Evolutionary conservation across 2,113 vertebrate species (phyloP).

Genomic region (Sigmodon hispidus): DNA sequence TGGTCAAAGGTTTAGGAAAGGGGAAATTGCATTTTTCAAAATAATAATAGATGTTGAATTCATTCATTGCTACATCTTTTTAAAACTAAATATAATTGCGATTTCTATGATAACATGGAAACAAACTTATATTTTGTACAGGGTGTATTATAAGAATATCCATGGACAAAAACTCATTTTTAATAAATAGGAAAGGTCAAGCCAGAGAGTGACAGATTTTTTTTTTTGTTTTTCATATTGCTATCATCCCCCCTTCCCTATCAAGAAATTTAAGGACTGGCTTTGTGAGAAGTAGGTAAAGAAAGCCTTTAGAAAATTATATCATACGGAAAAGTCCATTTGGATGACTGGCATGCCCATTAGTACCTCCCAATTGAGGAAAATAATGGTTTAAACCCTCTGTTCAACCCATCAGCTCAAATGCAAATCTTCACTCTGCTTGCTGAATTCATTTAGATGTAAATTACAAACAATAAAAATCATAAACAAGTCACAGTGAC

Average conservation of each 20-base stretch:
- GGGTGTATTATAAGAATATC: background rate
- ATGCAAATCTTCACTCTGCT: slow-evolving; percentile 31
- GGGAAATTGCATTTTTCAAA: slow-evolving; percentile 23
- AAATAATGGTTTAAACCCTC: slow-evolving; percentile 43
- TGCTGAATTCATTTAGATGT: slow-evolving; percentile 69
- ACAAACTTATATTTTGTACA: background rate
- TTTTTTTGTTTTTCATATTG: background rate
- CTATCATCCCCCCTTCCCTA: background rate
- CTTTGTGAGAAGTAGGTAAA: background rate
- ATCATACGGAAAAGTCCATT: slow-evolving; percentile 30
- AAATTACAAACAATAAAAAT: slow-evolving; percentile 46
- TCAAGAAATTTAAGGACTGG: background rate
- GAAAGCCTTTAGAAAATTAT: background rate
- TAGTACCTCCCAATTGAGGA: slow-evolving; percentile 6
- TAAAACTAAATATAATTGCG: slow-evolving; percentile 22
- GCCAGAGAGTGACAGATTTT: background rate
- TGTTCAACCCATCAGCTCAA: slow-evolving; percentile 12
- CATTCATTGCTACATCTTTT: background rate
- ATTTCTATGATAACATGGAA: slow-evolving; percentile 33
- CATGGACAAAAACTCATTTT: background rate
- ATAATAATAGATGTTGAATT: slow-evolving; percentile 11
- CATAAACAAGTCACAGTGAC: slow-evolving; percentile 5
- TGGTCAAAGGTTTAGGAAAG: background rate
- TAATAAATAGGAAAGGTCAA: slow-evolving; percentile 28
- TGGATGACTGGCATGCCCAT: background rate